Percentiles rank a stretch among this genome's conserved stretches.
Evolutionary conservation across 2,797 vertebrate species (phyloP).

Genomic region (Todus mexicanus): DNA sequence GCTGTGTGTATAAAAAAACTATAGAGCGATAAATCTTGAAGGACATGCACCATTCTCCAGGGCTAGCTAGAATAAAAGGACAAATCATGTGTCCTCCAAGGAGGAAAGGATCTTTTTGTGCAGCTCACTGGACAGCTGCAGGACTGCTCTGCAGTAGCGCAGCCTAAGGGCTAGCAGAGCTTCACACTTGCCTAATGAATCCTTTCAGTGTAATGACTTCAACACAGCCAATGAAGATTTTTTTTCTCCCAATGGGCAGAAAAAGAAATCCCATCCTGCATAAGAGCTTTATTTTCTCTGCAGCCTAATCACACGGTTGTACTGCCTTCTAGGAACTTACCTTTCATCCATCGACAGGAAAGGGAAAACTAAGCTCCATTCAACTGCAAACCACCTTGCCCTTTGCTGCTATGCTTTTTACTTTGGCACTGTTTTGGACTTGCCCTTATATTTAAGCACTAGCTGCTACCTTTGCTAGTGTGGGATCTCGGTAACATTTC

Average conservation of each 20-base stretch:
- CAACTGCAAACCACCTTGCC: neutral
- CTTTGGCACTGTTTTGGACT: neutral
- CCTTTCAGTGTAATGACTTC: neutral
- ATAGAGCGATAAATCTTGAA: neutral
- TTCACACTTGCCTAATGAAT: neutral
- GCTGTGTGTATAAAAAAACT: neutral
- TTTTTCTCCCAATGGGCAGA: neutral
- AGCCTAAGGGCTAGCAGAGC: neutral
- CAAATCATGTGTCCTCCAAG: neutral
- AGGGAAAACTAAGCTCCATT: neutral
- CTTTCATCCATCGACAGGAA: neutral
- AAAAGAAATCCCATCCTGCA: neutral
- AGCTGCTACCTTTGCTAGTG: neutral
- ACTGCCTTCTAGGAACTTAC: neutral
- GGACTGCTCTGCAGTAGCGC: neutral
- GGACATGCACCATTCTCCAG: neutral
- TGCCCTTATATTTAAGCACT: neutral
- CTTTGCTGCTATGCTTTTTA: neutral
- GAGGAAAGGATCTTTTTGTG: neutral
- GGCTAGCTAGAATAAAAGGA: neutral
- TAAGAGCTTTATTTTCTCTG: neutral
- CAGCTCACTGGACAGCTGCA: neutral
- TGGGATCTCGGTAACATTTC: neutral
- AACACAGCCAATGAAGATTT: neutral
- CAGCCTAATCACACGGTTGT: neutral